Conservation (phyloP, 2,797 vertebrate species). For the Clarias platycephalus region DNA sequence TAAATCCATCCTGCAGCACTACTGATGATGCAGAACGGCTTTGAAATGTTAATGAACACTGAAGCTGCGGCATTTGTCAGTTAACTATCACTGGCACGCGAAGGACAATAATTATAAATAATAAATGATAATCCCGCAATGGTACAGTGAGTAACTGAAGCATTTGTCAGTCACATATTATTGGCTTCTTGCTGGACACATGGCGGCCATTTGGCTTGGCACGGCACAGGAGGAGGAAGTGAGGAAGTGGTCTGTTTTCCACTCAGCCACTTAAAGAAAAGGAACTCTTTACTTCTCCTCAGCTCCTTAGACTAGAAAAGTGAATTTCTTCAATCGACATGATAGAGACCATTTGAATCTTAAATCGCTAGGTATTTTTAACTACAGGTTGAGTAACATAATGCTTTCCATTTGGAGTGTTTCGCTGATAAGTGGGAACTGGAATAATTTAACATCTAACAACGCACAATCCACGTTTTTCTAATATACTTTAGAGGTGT, state of each 20-base stretch:
- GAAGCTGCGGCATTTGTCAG: slow-evolving; percentile 3
- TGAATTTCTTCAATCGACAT: not conserved
- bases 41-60: not conserved
- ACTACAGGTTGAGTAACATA: not conserved
- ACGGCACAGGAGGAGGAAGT: slow-evolving; percentile 1
- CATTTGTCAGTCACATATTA: slow-evolving; percentile 24
- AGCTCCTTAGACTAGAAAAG: slow-evolving; percentile 23
- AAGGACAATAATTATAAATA: not conserved
- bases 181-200: slow-evolving; percentile 20
- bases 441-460: not conserved
- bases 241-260: slow-evolving; percentile 16
- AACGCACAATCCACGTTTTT: not conserved
- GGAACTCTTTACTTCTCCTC: slow-evolving; percentile 5
- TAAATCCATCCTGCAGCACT: not conserved
- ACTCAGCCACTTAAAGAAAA: not conserved
- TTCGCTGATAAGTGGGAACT: not conserved
- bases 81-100: slow-evolving; percentile 6
- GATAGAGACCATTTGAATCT: slow-evolving; percentile 12
- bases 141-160: slow-evolving; percentile 20
- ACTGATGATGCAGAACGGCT: not conserved
- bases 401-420: not conserved
- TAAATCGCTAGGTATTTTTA: not conserved
- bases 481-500: not conserved
- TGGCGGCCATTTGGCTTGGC: slow-evolving; percentile 28
- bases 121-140: slow-evolving; percentile 2